Conservation (phyloP, 2,888 invertebrate species). For the Oxytorus armatus region DNA sequence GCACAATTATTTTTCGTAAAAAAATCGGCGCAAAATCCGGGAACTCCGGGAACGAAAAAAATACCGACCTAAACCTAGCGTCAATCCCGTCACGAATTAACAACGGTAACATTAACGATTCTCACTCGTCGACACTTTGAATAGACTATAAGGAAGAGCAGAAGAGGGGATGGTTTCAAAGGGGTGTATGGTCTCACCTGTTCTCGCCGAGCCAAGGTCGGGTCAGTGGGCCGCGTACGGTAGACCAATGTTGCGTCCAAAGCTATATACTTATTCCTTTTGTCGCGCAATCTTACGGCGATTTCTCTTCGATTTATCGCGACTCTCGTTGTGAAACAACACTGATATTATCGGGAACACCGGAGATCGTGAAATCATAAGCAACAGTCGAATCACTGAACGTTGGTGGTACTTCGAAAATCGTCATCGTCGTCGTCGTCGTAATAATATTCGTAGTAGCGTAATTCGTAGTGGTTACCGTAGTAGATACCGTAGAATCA, state of each 20-base stretch:
- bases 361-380: constrained; percentile 13
- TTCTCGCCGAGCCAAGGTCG: constrained; percentile 82
- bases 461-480: neutral
- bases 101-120: neutral
- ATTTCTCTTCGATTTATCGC: constrained; percentile 63
- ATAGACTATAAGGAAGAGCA: constrained; percentile 21
- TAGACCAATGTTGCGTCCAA: constrained; percentile 64
- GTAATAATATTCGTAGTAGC: neutral
- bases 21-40: no score
- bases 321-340: constrained; percentile 42
- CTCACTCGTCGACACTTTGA: neutral
- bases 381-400: constrained; percentile 37
- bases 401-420: neutral
- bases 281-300: constrained; percentile 54
- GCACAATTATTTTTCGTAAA: no score
- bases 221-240: constrained; percentile 80
- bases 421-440: constrained; percentile 10
- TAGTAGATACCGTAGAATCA: neutral
- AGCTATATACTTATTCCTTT: constrained; percentile 56
- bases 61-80: no score
- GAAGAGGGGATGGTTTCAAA: constrained; percentile 17
- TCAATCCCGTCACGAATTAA: neutral
- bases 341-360: constrained; percentile 15
- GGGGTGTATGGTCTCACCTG: constrained; percentile 76
- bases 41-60: no score